Base-by-base conservation (phyloP, 2,113 vertebrate genomes). In the Nesoenas mayeri region DNA sequence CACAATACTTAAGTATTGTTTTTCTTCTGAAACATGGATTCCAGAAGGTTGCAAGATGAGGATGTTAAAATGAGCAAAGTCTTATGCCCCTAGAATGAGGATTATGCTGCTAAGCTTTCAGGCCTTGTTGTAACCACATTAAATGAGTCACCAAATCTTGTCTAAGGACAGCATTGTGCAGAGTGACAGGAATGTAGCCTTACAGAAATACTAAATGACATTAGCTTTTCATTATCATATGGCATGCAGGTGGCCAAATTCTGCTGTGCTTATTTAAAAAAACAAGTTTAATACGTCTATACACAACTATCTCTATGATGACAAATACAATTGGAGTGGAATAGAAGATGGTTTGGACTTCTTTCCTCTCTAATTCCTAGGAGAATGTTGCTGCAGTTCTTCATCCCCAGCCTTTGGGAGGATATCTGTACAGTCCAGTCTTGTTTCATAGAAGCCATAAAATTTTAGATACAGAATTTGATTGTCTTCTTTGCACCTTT, bases 121-220 rank as follows among this genome's bases (percentile, higher is more conserved):
- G 79, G 88, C 91, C 82, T 85, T 38, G 64, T 74, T 89, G 77
- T 88, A 93, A 91, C 90, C 71, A 83, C 67, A 78, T 80, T 83
- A 92, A 93, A 79, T 95, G 93, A 94, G 64, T 91, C 90, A 95
- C 64, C 82, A 90, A 96, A 96, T 95, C 88, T 71, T 48, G 54
- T 91, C 91, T 85, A 79, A 96, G 89, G 89, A 82, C 50, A 67
- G 57, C 58, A 82, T 89, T 93, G 71, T 91, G 56, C 79, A 94
- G 64, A 60, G 62, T 61, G 54, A 70, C 42, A 80, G 85, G 74
- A 88, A 58, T 4, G 40, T 34, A 73, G 58, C 88, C 31, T 85
- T 65, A 69, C 50, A 90, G 67, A 89, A 93, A 84, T 70, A 56
- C 42, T 70, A 71, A 88, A 67, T 71, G 56, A 53, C 65, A 64